These are phyloP conservation scores for Nannobrachium achirus DNA, from an alignment of 2,113 vertebrate genomes.

Conservation along the genomic window DNA sequence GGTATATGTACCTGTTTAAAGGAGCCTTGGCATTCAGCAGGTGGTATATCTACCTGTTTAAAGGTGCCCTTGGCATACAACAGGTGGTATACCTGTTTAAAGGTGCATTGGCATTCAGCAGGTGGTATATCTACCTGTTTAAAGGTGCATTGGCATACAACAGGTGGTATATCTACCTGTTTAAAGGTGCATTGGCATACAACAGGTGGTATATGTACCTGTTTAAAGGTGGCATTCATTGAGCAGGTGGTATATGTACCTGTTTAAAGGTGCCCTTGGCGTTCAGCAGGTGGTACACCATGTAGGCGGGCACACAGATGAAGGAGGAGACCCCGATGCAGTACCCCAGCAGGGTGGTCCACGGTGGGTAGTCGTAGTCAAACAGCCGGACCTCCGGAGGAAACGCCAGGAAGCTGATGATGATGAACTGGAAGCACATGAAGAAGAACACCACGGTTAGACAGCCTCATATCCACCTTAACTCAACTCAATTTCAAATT, in stretches of 20 bases:
- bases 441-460: constrained; percentile 8
- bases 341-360: constrained; percentile 92
- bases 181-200: constrained; percentile 62
- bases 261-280: constrained; percentile 94
- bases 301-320: constrained; percentile 92
- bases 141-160: neutral
- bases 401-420: constrained; percentile 91
- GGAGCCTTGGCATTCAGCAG: constrained; percentile 6
- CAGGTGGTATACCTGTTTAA: neutral
- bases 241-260: constrained; percentile 73
- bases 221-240: neutral
- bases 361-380: constrained; percentile 88
- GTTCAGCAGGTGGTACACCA: constrained; percentile 85
- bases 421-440: constrained; percentile 93
- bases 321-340: constrained; percentile 94
- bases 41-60: neutral
- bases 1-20: neutral
- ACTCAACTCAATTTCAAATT: too few species aligned
- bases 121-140: neutral
- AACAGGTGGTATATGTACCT: neutral
- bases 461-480: too few species aligned
- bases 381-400: constrained; percentile 90
- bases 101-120: neutral
- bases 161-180: constrained; percentile 82
- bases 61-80: neutral